Evolutionary conservation across 2,797 vertebrate genomes (phyloP), one percentile per base, ranked within the genome.

Genomic region (Merluccius polli): DNA sequence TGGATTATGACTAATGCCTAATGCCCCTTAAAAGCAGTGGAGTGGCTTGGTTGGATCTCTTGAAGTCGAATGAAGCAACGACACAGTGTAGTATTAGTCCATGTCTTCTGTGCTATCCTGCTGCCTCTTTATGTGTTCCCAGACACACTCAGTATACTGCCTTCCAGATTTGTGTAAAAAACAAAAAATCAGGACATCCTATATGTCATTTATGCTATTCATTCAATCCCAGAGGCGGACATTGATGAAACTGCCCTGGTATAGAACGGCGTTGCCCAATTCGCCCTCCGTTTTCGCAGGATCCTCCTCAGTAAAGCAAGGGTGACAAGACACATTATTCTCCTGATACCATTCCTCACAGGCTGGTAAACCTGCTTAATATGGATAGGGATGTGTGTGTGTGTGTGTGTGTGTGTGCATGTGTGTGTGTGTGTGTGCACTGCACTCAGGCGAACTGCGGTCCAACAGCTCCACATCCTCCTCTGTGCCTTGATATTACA

Each of bases 181-280:
- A 2, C 33, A 35, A 9, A 59, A 27, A 27, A 65, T 8, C 59
- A 27, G 24, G 0, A 27, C 59, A 65, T 65, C 59, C 59, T 27
- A 65, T 27, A 6, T 30, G 18, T 69, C 29, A 16, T 31, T 69
- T 18, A 32, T 69, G 30, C 15, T 32, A 7, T 68, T 13, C 65
- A 68, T 3, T 30, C 24, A 30, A 86, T 87, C 80, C 83, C 63
- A 29, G 78, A 73, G 88, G 85, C 82, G 77, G 86, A 84, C n/a
- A 81, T 77, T 80, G 75, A 73, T 35, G 82, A 77, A 72, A 86
- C 80, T 78, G 77, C 74, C 79, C 73, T 81, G 77, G 59, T 77
- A 75, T 76, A 78, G 74, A 75, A 90, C 85, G 72, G 73, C 68
- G 73, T 82, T 83, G 81, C n/a, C 87, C 78, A 52, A 77, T 30